Base-by-base conservation (phyloP, 2,797 vertebrate species). In the Iguana delicatissima region DNA sequence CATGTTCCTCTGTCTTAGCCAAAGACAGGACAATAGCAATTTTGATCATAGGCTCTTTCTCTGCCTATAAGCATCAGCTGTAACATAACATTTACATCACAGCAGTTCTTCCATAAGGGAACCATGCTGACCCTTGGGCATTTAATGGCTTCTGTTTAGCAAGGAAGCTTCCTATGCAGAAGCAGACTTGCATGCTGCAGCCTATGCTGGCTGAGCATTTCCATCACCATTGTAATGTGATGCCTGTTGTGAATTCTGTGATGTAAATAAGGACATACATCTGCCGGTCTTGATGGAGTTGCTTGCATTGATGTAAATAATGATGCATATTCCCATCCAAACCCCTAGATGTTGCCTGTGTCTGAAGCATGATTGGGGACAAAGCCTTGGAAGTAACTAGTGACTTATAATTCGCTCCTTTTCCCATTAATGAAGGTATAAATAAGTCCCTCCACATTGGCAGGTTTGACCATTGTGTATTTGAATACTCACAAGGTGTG, bases 81-180 rank as follows among this genome's bases (percentile, higher is more conserved):
- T 8, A 24, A 80, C 18, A 80, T 52, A 29, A 22, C 26, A 32
- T 80, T 52, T 55, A 6, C 46, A 52, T 32, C 12, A 32, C 13
- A 16, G 29, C 50, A 80, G n/a, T 57, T 81, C 16, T 55, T 52
- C 52, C 29, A 35, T 14, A 14, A 52, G 10, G 52, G 22, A 94
- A 38, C 81, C 64, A 0, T 38, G 87, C 81, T 92, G 72, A 93
- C 10, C 52, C 80, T 83, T 85, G 26, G 57, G 38, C n/a, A 90
- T 24, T 8, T 77, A 38, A 74, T 35, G 16, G 4, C 73, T 35
- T 74, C n/a, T 38, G 1, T 74, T n/a, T 35, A 35, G 73, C 13
- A 16, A 10, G 32, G n/a, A 35, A 74, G n/a, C 16, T 74, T n/a
- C 24, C 9, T 1, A 29, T 10, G 12, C 67, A 29, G 26, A 69